Conservation (phyloP, 2,888 invertebrate species). For the Pardosa pseudoannulata region DNA sequence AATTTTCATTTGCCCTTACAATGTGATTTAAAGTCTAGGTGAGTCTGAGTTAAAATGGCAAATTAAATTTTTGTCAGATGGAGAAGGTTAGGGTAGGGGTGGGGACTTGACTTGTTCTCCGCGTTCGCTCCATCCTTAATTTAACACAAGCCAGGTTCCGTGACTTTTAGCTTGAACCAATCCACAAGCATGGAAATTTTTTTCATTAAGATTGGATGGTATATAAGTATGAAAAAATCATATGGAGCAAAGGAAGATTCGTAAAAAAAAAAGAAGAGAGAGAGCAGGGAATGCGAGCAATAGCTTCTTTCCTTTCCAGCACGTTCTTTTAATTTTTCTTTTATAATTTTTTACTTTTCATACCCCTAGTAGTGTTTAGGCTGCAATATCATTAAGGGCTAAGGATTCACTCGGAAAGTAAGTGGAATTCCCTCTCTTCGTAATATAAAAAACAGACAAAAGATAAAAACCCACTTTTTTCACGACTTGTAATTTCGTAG, state of each 20-base stretch:
- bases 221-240: conserved; percentile 21
- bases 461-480: conserved; percentile 32
- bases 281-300: conserved; percentile 3
- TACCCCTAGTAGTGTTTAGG: conserved; percentile 42
- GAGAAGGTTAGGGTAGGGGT: conserved; percentile 24
- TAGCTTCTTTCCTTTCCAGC: conserved; percentile 39
- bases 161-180: conserved; percentile 43
- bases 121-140: conserved; percentile 44
- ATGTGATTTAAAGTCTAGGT: conserved; percentile 69
- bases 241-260: conserved; percentile 24
- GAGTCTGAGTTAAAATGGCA: conserved; percentile 61
- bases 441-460: conserved; percentile 28
- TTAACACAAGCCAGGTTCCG: conserved; percentile 49
- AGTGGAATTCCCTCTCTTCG: conserved; percentile 33
- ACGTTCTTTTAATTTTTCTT: conserved; percentile 20
- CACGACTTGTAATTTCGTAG: conserved; percentile 44
- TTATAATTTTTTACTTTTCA: neutral
- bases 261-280: neutral
- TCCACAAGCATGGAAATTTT: conserved; percentile 41
- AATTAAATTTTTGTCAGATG: conserved; percentile 69
- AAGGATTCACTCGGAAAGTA: conserved; percentile 42
- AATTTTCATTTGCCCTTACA: conserved; percentile 70
- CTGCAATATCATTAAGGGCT: conserved; percentile 67
- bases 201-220: conserved; percentile 64
- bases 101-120: conserved; percentile 42